Conservation (phyloP, 2,888 invertebrate species). For the Scaptomyza parva region DNA sequence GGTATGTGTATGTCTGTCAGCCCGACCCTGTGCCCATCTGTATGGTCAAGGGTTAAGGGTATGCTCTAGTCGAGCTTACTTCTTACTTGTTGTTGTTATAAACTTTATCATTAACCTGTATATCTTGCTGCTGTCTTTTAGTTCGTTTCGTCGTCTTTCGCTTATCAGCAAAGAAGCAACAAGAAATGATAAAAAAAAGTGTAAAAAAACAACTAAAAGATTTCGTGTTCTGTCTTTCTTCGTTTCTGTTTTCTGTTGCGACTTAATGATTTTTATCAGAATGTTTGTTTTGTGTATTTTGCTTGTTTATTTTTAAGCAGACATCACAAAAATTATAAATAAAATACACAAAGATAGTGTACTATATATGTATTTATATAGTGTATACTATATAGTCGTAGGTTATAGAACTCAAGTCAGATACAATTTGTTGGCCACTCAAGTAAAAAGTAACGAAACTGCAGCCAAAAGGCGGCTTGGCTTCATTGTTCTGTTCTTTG, state of each 20-base stretch:
- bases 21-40: too few species aligned
- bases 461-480: slow-evolving; percentile 23
- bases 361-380: background rate
- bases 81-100: too few species aligned
- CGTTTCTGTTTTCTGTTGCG: background rate
- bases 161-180: slow-evolving; percentile 42
- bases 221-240: slow-evolving; percentile 1
- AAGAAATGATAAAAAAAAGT: slow-evolving; percentile 32
- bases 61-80: too few species aligned
- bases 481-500: background rate
- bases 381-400: too few species aligned
- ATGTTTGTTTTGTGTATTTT: background rate
- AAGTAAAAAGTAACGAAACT: background rate
- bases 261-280: slow-evolving; percentile 19
- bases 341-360: slow-evolving; percentile 25
- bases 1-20: too few species aligned
- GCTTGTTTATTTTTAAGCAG: slow-evolving; percentile 46
- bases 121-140: background rate
- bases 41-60: too few species aligned
- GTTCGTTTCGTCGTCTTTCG: slow-evolving; percentile 25
- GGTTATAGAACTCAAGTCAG: slow-evolving; percentile 20
- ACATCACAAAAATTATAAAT: slow-evolving; percentile 1
- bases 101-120: background rate
- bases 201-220: slow-evolving; percentile 4
- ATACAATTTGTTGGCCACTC: slow-evolving; percentile 39